phyloP scores from a whole-genome alignment of 2,113 vertebrate genomes.

The Mohoua ochrocephala region DNA sequence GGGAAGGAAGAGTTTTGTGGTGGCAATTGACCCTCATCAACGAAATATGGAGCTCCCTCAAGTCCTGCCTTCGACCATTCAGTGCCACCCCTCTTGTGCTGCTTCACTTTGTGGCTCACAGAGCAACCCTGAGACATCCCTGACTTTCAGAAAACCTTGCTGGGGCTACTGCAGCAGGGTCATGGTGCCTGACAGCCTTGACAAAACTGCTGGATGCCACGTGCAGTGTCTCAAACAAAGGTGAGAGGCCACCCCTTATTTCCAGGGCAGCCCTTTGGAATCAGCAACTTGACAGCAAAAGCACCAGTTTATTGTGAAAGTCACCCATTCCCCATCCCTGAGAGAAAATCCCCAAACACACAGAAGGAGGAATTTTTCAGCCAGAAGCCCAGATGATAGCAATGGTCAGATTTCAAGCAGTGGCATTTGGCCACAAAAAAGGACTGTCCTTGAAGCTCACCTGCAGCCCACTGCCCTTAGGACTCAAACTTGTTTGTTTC shows the following conservation, averaged over 20 bases:
- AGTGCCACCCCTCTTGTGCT: background rate
- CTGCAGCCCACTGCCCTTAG: background rate
- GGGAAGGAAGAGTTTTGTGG: background rate
- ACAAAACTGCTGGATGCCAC: background rate
- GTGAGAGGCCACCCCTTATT: background rate
- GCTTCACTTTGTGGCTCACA: accelerated
- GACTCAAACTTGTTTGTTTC: background rate
- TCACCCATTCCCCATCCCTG: background rate
- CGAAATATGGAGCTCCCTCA: background rate
- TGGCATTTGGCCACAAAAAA: background rate
- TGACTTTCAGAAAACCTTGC: background rate
- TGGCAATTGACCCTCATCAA: background rate
- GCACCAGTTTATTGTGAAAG: background rate
- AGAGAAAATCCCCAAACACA: background rate
- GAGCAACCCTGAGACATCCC: background rate
- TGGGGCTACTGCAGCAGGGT: background rate
- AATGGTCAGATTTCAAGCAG: background rate
- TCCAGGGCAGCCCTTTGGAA: background rate
- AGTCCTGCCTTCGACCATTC: background rate
- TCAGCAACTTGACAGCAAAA: background rate
- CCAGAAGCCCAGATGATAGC: accelerated
- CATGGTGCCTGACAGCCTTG: accelerated
- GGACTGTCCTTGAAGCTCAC: background rate
- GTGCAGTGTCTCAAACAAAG: background rate
- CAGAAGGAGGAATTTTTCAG: background rate